Conservation (phyloP, 2,888 invertebrate genomes). For the Itoplectis maculator region DNA sequence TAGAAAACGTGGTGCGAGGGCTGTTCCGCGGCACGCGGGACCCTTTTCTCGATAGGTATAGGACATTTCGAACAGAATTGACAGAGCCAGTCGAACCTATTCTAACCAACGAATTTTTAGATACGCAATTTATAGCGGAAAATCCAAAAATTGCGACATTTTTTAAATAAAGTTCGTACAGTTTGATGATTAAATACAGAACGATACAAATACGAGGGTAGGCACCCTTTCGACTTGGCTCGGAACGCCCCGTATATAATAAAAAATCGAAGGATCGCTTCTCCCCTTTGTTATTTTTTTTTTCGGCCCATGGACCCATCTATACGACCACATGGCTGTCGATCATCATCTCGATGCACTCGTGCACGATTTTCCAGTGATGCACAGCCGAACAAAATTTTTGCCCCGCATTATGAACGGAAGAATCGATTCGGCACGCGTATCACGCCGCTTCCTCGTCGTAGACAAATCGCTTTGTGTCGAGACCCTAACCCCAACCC, state of each 20-base stretch:
- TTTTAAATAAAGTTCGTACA: too few species aligned
- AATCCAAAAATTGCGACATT: too few species aligned
- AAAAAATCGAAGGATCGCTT: slow-evolving; percentile 39
- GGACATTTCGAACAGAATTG: neutral
- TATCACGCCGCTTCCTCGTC: neutral
- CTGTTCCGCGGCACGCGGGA: slow-evolving; percentile 12
- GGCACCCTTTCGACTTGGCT: too few species aligned
- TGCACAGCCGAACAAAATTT: slow-evolving; percentile 2
- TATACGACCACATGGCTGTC: neutral
- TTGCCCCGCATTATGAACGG: slow-evolving; percentile 9
- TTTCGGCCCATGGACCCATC: neutral
- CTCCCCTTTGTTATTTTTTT: slow-evolving; percentile 50
- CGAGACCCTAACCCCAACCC: neutral
- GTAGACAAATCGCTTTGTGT: slow-evolving; percentile 21
- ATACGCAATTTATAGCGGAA: too few species aligned
- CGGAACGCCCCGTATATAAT: too few species aligned
- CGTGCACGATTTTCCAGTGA: neutral
- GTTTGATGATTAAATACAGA: too few species aligned
- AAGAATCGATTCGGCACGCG: slow-evolving; percentile 14
- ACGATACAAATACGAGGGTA: too few species aligned
- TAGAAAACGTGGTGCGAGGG: slow-evolving; percentile 25
- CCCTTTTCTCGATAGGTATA: slow-evolving; percentile 18
- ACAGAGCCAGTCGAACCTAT: too few species aligned
- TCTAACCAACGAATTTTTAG: too few species aligned
- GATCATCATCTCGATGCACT: neutral